These are phyloP conservation scores for Hirtodrosophila trivittata DNA, from an alignment of 2,888 invertebrate genomes.

Conservation along the genomic window DNA sequence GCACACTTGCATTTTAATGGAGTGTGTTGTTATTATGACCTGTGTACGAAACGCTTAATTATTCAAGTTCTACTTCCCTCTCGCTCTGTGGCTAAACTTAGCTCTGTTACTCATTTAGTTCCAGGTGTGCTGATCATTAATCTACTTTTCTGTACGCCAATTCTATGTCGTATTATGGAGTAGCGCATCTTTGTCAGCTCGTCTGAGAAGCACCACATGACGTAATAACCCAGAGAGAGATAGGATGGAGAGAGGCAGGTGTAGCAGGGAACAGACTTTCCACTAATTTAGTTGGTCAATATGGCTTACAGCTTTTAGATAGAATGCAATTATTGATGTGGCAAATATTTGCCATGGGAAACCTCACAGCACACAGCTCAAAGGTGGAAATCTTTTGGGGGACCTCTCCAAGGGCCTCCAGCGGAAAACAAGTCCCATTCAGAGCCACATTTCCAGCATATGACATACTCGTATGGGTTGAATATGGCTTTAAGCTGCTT, in stretches of 20 bases:
- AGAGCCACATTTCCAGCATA: slow-evolving; percentile 5
- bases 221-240: too few species aligned
- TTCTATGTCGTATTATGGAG: slow-evolving; percentile 37
- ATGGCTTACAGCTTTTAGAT: slow-evolving; percentile 32
- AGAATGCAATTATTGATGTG: slow-evolving; percentile 10
- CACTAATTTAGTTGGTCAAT: slow-evolving; percentile 55
- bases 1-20: too few species aligned
- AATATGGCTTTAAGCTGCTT: slow-evolving; percentile 44
- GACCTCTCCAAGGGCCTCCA: slow-evolving; percentile 5
- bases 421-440: slow-evolving; percentile 5
- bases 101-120: too few species aligned
- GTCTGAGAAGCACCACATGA: too few species aligned
- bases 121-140: too few species aligned
- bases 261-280: slow-evolving; percentile 18
- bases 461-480: background rate
- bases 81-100: too few species aligned
- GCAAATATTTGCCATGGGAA: slow-evolving; percentile 33
- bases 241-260: too few species aligned
- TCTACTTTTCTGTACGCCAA: slow-evolving; percentile 36
- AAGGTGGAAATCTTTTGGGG: background rate
- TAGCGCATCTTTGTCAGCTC: slow-evolving; percentile 35
- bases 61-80: too few species aligned
- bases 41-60: too few species aligned
- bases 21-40: too few species aligned
- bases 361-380: background rate